Evolutionary conservation across 2,888 invertebrate species (phyloP), one percentile per base, ranked within the genome.

Genomic region (Maniola hyperantus): DNA sequence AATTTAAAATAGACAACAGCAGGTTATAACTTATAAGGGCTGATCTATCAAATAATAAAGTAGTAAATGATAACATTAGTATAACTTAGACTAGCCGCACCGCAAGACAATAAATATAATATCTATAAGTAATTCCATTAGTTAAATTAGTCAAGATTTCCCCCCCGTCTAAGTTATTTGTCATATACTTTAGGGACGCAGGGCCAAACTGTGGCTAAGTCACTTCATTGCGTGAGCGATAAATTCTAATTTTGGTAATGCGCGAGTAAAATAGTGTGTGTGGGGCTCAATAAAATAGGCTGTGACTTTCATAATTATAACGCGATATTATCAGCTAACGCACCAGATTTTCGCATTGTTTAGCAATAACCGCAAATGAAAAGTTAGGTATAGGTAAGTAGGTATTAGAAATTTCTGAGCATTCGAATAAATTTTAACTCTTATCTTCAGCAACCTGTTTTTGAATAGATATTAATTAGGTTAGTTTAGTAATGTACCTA

Each of bases 71-170:
- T 26, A 26, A 4, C 26, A 26, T 26, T 26, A 26, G 26, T 26
- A 26, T 26, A 26, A 26, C 26, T 26, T 26, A 10, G 46, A 13
- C 33, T 13, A 42, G 7, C n/a, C 11, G 42, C 42, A 62, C n/a
- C 62, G 20, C 33, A 46, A 58, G 18, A 33, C 48, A 57, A 50
- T 58, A 61, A 61, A 59, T 59, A 26, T 18, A 13, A 39, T 33
- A 58, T 50, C 51, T 58, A 15, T 70, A 84, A 83, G 82, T 84
- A 81, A 83, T 81, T 86, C 87, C 90, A 91, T 91, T 90, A 91
- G 88, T 88, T 85, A 89, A 89, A 91, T 91, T 88, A 89, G 85
- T 82, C 81, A 88, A 89, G 87, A 89, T 87, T 87, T 84, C 85
- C 83, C 88, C 87, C 87, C 87, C 82, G 83, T 85, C 84, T 85